Conservation (phyloP, 2,113 vertebrate genomes). For the Apodemus speciosus region DNA sequence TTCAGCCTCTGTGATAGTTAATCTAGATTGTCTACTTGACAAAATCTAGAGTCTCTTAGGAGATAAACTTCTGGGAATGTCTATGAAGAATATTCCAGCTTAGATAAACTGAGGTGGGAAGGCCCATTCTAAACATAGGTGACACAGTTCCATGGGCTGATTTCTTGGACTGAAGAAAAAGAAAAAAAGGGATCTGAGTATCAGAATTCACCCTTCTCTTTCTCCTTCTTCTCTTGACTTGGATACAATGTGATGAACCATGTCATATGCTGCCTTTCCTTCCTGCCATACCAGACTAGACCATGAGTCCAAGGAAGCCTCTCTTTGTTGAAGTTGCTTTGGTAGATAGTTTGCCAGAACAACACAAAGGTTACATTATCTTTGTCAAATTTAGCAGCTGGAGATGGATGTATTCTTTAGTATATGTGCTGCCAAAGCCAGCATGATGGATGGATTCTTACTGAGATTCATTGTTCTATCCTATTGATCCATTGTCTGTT, state of each 20-base stretch:
- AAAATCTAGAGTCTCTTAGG: not conserved
- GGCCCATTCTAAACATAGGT: not conserved
- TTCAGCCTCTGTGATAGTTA: not conserved
- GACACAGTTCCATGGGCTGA: not conserved
- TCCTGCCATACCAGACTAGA: too few relatives aligned
- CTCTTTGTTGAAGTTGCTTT: not conserved
- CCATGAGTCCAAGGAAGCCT: not conserved
- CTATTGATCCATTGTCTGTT: not conserved
- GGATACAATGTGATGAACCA: not conserved
- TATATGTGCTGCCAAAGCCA: too few relatives aligned
- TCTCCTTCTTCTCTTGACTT: not conserved
- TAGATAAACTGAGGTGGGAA: not conserved
- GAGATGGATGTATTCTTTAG: not conserved
- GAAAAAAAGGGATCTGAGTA: not conserved
- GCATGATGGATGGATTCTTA: not conserved
- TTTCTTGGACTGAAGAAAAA: not conserved
- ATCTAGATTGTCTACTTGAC: not conserved
- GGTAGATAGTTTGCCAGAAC: not conserved
- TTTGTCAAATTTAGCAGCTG: not conserved
- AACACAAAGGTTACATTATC: not conserved
- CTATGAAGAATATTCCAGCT: not conserved
- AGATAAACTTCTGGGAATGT: not conserved
- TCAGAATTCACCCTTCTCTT: not conserved
- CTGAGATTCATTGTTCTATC: not conserved
- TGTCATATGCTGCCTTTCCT: not conserved